phyloP scores from a whole-genome alignment of 2,888 invertebrate species.

The Mythimna ferrago region DNA sequence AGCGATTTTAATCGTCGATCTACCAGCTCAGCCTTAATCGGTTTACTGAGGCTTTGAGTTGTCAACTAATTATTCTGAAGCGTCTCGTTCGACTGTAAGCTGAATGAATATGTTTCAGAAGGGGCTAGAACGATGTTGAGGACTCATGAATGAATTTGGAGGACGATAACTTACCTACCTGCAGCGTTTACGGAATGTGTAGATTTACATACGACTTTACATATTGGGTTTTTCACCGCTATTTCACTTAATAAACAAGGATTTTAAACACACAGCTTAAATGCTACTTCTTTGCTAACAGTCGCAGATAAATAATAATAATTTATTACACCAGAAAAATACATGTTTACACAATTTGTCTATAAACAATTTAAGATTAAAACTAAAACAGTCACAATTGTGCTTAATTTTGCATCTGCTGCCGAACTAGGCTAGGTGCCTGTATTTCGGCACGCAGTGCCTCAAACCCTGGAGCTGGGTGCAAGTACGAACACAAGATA shows the following conservation, averaged over 20 bases:
- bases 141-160: slow-evolving; percentile 4
- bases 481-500: too few relatives aligned
- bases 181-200: slow-evolving; percentile 1
- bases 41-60: background rate
- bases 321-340: too few relatives aligned
- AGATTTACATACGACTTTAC: slow-evolving; percentile 3
- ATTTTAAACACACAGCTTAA: background rate
- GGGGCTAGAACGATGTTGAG: background rate
- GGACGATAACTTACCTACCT: slow-evolving; percentile 1
- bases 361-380: too few relatives aligned
- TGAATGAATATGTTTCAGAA: background rate
- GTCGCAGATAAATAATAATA: too few relatives aligned
- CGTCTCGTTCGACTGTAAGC: background rate
- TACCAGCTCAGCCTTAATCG: background rate
- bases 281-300: background rate
- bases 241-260: background rate
- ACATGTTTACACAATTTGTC: too few relatives aligned
- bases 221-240: slow-evolving; percentile 15
- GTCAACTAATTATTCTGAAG: background rate
- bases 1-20: background rate
- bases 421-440: too few relatives aligned
- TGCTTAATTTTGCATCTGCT: too few relatives aligned
- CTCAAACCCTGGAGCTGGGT: too few relatives aligned
- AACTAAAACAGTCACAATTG: too few relatives aligned
- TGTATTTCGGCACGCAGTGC: too few relatives aligned